Evolutionary conservation across 2,888 invertebrate genomes (phyloP).

Genomic region (Thumatha senex): DNA sequence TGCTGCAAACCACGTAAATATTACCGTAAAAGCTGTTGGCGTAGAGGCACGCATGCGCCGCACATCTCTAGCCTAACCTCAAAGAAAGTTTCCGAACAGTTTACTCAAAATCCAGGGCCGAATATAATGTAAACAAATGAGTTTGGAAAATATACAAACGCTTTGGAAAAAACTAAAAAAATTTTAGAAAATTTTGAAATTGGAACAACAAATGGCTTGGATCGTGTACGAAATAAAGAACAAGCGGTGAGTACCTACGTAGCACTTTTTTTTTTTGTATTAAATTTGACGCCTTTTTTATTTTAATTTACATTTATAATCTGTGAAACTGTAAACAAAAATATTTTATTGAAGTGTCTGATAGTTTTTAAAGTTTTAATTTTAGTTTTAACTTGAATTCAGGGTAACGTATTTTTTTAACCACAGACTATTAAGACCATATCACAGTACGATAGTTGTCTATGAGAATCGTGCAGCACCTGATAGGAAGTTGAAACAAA

Average conservation of each 20-base stretch:
- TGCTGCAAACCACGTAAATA: constrained; percentile 53
- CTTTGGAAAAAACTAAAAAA: constrained; percentile 5
- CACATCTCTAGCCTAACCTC: constrained; percentile 6
- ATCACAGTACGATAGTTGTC: no score
- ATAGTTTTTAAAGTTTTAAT: no score
- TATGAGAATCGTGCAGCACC: no score
- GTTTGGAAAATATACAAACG: constrained; percentile 12
- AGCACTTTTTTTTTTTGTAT: no score
- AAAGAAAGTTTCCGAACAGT: constrained; percentile 43
- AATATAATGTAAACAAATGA: constrained; percentile 40
- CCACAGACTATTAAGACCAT: no score
- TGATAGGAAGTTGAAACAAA: no score
- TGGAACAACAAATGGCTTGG: constrained; percentile 14
- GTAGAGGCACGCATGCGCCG: constrained; percentile 57
- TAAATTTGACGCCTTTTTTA: no score
- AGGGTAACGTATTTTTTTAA: no score
- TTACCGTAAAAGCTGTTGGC: constrained; percentile 49
- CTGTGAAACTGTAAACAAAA: no score
- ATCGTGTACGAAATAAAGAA: neutral
- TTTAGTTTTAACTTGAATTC: no score
- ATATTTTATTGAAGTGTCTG: no score
- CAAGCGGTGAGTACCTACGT: constrained; percentile 11
- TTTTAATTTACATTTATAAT: no score
- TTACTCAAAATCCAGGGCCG: constrained; percentile 26
- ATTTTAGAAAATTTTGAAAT: neutral